Percentiles rank a stretch among this genome's conserved stretches.
These are phyloP conservation scores for Melanostoma scalare DNA, from an alignment of 2,888 invertebrate genomes.

Conservation along the genomic window DNA sequence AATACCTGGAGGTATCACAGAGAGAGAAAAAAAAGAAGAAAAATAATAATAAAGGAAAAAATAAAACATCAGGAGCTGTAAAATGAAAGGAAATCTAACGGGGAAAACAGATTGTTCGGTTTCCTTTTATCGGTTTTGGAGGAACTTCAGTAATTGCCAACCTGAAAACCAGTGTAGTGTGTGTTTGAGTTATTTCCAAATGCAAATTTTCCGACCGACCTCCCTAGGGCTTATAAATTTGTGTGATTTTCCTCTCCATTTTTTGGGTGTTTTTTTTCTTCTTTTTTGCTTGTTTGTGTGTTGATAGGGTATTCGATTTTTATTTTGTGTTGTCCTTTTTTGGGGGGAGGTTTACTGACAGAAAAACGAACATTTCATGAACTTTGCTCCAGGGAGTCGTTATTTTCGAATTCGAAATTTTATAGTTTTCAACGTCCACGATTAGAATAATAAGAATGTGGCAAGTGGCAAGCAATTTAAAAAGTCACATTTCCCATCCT, in stretches of 20 bases:
- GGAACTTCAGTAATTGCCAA: slow-evolving; percentile 13
- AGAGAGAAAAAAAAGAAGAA: too few species aligned
- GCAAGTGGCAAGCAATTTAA: slow-evolving; percentile 42
- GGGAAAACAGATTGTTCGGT: slow-evolving; percentile 56
- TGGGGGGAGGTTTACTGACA: not conserved
- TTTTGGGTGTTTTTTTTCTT: not conserved
- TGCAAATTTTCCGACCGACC: slow-evolving; percentile 61
- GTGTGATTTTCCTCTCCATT: slow-evolving; percentile 24
- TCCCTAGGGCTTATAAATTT: slow-evolving; percentile 52
- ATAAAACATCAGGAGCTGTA: slow-evolving; percentile 40
- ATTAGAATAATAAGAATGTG: slow-evolving; percentile 68
- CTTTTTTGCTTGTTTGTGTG: too few species aligned
- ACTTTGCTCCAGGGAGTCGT: slow-evolving; percentile 67
- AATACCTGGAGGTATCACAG: slow-evolving; percentile 1
- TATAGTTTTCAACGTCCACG: slow-evolving; percentile 66
- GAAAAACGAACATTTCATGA: slow-evolving; percentile 47
- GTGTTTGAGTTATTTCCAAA: slow-evolving; percentile 64
- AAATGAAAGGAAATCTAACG: slow-evolving; percentile 26
- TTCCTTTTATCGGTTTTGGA: slow-evolving; percentile 23
- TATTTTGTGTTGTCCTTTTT: not conserved
- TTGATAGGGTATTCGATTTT: slow-evolving; percentile 20
- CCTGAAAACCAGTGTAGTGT: slow-evolving; percentile 18
- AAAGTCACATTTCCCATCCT: not conserved
- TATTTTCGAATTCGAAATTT: slow-evolving; percentile 68
- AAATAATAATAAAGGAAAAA: slow-evolving; percentile 8